Conservation (phyloP, 2,113 vertebrate species). For the Coptodon bakossiorum region DNA sequence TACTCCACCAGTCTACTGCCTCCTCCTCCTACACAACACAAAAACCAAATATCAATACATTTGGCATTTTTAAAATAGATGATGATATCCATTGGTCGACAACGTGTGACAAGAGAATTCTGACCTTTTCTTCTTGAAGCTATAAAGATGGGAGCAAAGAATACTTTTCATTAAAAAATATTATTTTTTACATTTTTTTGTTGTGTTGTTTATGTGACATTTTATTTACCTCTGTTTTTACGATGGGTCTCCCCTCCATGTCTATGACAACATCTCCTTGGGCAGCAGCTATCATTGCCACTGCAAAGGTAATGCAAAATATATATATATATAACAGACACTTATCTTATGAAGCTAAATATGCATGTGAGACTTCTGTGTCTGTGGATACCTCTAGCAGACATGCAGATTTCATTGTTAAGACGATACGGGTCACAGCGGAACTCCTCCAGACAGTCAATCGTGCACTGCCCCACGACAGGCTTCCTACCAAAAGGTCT, state of each 20-base stretch:
- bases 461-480: conserved; percentile 90
- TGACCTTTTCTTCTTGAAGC: conserved; percentile 58
- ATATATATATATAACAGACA: neutral
- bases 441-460: conserved; percentile 81
- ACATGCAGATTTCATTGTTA: conserved; percentile 76
- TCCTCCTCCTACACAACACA: conserved; percentile 81
- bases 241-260: conserved; percentile 78
- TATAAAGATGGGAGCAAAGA: conserved; percentile 1
- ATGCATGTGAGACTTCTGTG: neutral
- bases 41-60: neutral
- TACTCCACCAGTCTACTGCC: conserved; percentile 97
- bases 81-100: neutral
- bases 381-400: conserved; percentile 79
- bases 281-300: conserved; percentile 78
- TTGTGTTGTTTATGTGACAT: neutral
- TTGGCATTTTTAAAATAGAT: neutral
- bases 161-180: neutral
- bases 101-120: neutral
- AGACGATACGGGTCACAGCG: conserved; percentile 85
- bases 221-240: conserved; percentile 79
- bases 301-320: conserved; percentile 53
- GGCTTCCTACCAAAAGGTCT: conserved; percentile 93
- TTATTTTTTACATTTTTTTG: neutral
- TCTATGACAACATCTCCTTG: conserved; percentile 79
- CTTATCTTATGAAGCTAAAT: neutral